Evolutionary conservation across 2,113 vertebrate genomes (phyloP), one percentile per base, ranked within the genome.

Genomic region (Mirza zaza): DNA sequence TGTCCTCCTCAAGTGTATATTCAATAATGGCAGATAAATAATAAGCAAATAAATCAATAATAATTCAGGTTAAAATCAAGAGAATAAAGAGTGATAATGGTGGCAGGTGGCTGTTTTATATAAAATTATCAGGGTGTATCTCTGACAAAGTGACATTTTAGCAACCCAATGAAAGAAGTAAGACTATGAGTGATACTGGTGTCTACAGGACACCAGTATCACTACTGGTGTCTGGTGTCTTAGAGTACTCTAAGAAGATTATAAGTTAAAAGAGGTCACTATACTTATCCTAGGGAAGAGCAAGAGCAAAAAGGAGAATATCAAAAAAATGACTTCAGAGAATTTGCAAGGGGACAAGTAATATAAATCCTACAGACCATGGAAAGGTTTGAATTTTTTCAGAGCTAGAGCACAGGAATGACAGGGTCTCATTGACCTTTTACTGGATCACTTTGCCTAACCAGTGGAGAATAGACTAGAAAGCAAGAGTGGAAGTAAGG

Each of bases 81-180:
- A 90, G 57, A 86, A 61, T 57, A 68, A 55, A 12, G 2, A 71
- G 3, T 77, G 52, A 3, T 65, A 39, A 20, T 57, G 6, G 20
- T 13, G 17, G 8, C 0, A 73, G 50, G 18, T 55, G 12, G 1
- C 20, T 81, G 2, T 32, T 93, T 83, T 39, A 34, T 65, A 68
- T 14, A 73, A 68, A 76, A 27, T 36, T 32, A 71, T 52, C 25
- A 81, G 59, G 23, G 18, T 36, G 6, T 65, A 45, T 68, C 45
- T n/a, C 25, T 81, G 39, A 82, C 23, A 87, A 87, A 90, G 63
- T 57, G 39, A 67, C 23, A 65, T 88, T 81, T 91, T 86, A 97
- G 3, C 13, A 87, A 36, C 73, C 20, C 55, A 14, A 6, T 50
- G 32, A 88, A 82, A 11, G 27, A 17, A 48, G 15, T 14, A 50